Evolutionary conservation across 2,113 vertebrate species (phyloP), one percentile per base, ranked within the genome.

Genomic region (Syrrhaptes paradoxus): DNA sequence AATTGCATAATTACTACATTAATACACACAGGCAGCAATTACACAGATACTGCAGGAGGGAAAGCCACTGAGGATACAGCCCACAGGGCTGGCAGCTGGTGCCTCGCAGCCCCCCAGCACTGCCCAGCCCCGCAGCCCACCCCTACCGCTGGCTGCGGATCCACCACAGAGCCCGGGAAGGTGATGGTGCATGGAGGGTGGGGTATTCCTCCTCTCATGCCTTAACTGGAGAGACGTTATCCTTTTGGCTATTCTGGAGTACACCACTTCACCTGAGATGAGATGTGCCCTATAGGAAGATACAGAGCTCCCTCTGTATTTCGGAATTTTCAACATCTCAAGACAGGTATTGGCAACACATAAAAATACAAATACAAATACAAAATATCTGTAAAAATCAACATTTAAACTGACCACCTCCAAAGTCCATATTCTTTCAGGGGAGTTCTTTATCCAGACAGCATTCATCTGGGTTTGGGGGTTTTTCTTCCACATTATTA

Each of bases 1-100:
- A 82, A 95, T 4, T 86, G 73, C 82, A 38, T 78, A 78, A 79
- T 79, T 83, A 54, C 61, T 24, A 29, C n/a, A 38, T 59, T 49
- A 78, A 65, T 29, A 41, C 49, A 61, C 1, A 1, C 81, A 78
- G 59, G 48, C 66, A 70, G 74, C 87, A 72, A 67, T 66, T 75
- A 59, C 1, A 1, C 36, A 63, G 38, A 45, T 13, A 7, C 36
- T 10, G 9, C 68, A n/a, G 49, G 55, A 57, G 17, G 38, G 43
- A 36, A 75, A 63, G 73, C 59, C 1, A 3, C 26, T 0, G 2
- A 32, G 31, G n/a, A 38, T 3, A 6, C 51, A 81, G 51, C 63
- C 76, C 3, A 0, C 2, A 1, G 41, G 32, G 34, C 36, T 36
- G 32, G 70, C 19, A 26, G 49, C 11, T 2, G 0, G 29, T 43